Evolutionary conservation across 2,888 invertebrate species (phyloP).

Genomic region (Macrophya annulata): DNA sequence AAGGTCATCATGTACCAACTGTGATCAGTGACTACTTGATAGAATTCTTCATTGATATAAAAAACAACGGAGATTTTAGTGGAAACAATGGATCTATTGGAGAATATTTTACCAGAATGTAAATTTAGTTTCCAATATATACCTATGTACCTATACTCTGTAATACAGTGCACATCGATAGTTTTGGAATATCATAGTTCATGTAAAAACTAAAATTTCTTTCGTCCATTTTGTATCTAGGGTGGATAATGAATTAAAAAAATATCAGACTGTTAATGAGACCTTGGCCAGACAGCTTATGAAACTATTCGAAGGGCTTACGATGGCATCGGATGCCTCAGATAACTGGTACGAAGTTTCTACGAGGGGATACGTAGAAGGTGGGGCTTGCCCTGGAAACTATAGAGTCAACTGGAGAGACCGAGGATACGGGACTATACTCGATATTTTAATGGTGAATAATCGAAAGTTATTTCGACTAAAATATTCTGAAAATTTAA

Average conservation of each 20-base stretch:
- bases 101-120: neutral
- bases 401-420: slow-evolving; percentile 70
- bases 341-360: slow-evolving; percentile 66
- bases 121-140: neutral
- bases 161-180: neutral
- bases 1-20: neutral
- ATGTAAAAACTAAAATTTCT: too few relatives aligned
- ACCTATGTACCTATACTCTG: neutral
- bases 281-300: slow-evolving; percentile 45
- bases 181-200: neutral
- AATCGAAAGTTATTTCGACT: neutral
- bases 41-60: neutral
- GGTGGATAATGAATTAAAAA: neutral
- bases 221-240: neutral
- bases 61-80: neutral
- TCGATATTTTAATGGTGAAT: slow-evolving; percentile 72
- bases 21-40: neutral
- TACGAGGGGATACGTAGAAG: slow-evolving; percentile 1
- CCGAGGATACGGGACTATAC: slow-evolving; percentile 68
- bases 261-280: slow-evolving; percentile 10
- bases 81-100: neutral
- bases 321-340: slow-evolving; percentile 59
- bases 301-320: slow-evolving; percentile 56
- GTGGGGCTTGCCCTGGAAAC: slow-evolving; percentile 61
- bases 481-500: neutral